Evolutionary conservation across 2,797 vertebrate genomes (phyloP).

Genomic region (Hozukius guyotensis): DNA sequence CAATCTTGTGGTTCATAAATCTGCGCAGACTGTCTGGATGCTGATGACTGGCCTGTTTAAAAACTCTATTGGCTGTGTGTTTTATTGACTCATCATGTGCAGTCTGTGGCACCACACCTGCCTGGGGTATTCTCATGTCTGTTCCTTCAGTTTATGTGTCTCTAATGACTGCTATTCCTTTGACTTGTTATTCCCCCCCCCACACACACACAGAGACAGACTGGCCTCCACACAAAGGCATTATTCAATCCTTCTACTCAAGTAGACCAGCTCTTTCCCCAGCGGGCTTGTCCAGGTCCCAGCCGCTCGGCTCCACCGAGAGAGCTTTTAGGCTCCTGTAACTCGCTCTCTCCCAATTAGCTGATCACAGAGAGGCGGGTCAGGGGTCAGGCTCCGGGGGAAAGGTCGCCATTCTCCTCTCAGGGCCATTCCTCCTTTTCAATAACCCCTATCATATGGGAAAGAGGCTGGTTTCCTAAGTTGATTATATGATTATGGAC

Average conservation of each 20-base stretch:
- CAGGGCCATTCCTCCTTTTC: slow-evolving; percentile 38
- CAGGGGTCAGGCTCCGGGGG: slow-evolving; percentile 54
- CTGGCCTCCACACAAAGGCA: slow-evolving; percentile 47
- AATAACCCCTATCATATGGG: slow-evolving; percentile 32
- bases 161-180: slow-evolving; percentile 2
- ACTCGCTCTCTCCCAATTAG: slow-evolving; percentile 66
- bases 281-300: slow-evolving; percentile 24
- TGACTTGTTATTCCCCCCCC: neutral
- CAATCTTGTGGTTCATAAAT: slow-evolving; percentile 66
- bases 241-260: slow-evolving; percentile 48
- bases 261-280: slow-evolving; percentile 30
- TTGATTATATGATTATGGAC: slow-evolving; percentile 47
- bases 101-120: slow-evolving; percentile 55
- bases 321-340: slow-evolving; percentile 53
- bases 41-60: slow-evolving; percentile 58
- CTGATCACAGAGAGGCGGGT: slow-evolving; percentile 71
- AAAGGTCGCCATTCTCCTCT: slow-evolving; percentile 60
- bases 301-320: slow-evolving; percentile 17
- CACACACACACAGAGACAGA: slow-evolving; percentile 1
- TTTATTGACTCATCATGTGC: slow-evolving; percentile 64
- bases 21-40: slow-evolving; percentile 50
- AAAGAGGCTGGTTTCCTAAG: slow-evolving; percentile 14
- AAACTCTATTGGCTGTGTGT: slow-evolving; percentile 52
- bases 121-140: slow-evolving; percentile 29
- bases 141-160: slow-evolving; percentile 23